Base-by-base conservation (phyloP, 2,797 vertebrate genomes). In the Cetoscarus ocellatus region DNA sequence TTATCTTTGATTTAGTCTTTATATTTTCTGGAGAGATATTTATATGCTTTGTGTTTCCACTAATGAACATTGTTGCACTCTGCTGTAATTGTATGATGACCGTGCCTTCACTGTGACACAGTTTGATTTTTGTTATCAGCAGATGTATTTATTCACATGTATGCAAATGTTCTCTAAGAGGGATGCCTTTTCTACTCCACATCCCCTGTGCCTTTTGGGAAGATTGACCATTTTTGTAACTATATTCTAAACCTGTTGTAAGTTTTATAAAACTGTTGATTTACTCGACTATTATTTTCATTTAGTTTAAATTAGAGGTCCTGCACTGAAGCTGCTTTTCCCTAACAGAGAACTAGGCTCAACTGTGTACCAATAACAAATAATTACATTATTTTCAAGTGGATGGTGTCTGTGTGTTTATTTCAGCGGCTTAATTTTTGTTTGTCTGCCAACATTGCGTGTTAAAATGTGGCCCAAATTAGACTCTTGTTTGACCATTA, bases 81-180 rank as follows among this genome's bases (percentile, higher is more conserved):
- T 88, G 91, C 82, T 91, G 86, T 82, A 79, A 77, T 82, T 86
- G 78, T 77, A 91, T 93, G 88, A 93, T 40, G 73, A 86, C 79
- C 15, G 85, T 82, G 88, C 64, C 69, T 66, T 65, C 48, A 27
- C 70, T 59, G 58, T 59, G 52, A 73, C 80, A 70, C 77, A 43
- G 87, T 92, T 89, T 88, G 89, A 92, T 75, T 76, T 80, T 62
- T 62, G 85, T 83, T 72, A 79, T 73, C 86, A 88, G 90, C 88
- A 87, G 88, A 92, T 86, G 90, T 93, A 92, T 93, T 91, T 93
- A 93, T 94, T 93, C 78, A 82, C 18, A 86, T 27, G 27, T 90
- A 89, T 94, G 90, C 91, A 93, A 92, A 87, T 86, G 71, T 82
- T 89, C 66, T 91, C 51, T 65, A 54, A 64, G 60, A 77, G 84